Evolutionary conservation across 2,113 vertebrate species (phyloP).

Genomic region (Vombatus ursinus): DNA sequence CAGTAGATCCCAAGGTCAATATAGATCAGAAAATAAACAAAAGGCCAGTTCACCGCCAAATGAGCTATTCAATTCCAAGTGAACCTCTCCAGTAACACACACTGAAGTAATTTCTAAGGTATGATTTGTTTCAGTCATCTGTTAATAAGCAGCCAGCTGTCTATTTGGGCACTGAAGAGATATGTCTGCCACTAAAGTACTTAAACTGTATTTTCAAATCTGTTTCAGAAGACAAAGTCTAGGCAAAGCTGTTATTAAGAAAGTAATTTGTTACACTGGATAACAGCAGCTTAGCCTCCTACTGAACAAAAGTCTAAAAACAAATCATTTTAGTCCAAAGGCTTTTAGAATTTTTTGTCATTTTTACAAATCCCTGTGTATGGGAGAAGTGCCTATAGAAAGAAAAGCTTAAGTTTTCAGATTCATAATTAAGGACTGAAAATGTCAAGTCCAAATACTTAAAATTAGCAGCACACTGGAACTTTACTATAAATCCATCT

Average conservation of each 20-base stretch:
- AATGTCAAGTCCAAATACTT: neutral
- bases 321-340: conserved; percentile 66
- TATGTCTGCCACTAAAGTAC: conserved; percentile 60
- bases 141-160: conserved; percentile 45
- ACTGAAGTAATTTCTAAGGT: conserved; percentile 53
- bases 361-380: conserved; percentile 71
- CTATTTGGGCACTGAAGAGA: conserved; percentile 45
- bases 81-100: conserved; percentile 42
- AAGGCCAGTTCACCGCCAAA: conserved; percentile 45
- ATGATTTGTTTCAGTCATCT: conserved; percentile 57
- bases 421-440: conserved; percentile 60
- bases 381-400: conserved; percentile 71
- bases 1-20: conserved; percentile 48
- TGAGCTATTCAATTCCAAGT: conserved; percentile 49
- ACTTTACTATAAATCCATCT: neutral
- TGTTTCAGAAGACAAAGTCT: conserved; percentile 66
- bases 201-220: neutral
- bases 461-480: neutral
- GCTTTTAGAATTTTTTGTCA: conserved; percentile 70
- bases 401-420: conserved; percentile 57
- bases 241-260: conserved; percentile 60
- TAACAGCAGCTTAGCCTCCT: conserved; percentile 16
- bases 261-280: conserved; percentile 53
- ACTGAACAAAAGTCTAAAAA: conserved; percentile 58
- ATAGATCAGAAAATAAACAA: conserved; percentile 56